Evolutionary conservation across 2,888 invertebrate genomes (phyloP), one percentile per base, ranked within the genome.

Genomic region (Tenthredo amoena): DNA sequence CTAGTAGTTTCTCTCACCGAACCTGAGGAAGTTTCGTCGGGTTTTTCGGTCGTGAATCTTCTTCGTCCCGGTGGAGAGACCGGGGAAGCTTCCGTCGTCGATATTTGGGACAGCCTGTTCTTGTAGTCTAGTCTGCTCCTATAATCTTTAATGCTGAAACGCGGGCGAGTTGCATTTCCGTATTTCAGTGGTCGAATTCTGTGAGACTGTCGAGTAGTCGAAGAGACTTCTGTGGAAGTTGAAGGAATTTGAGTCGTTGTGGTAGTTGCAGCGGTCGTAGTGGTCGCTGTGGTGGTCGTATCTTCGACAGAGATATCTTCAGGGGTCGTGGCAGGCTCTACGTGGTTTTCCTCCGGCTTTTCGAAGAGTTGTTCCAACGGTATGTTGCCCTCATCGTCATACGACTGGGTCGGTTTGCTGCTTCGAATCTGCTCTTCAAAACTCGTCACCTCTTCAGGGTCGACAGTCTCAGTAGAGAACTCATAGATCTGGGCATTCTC

Each of bases 111-210:
- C 21, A 87, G 85, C 86, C 90, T 90, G 62, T 89, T 92, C 84
- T 92, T 92, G 87, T 92, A 91, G 74, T 95, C 96, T 81, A 96
- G 92, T 86, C 96, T 94, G 88, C 95, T 96, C 90, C 96, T 95
- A 91, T 97, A 97, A 87, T 97, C 97, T 92, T 97, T 97, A 4
- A 97, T 96, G 90, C 97, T 97, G 91, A 97, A 97, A 87, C 96
- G 94, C 1, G 97, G 97, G 83, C 97, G 94, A 81, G 96, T 96
- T 0, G 93, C 89, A 85, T 95, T 93, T 10, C 92, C 92, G 84
- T 90, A 92, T 82, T 92, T 89, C 85, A 92, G 87, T 1, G 93
- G 92, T 26, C 93, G 89, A 40, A 91, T 90, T 85, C 91, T 90
- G 47, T 90, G 90, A 6, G 88, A 87, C 0, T 90, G 82, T 50